Conservation (phyloP, 2,888 invertebrate genomes). For the Luperina nickerlii region DNA sequence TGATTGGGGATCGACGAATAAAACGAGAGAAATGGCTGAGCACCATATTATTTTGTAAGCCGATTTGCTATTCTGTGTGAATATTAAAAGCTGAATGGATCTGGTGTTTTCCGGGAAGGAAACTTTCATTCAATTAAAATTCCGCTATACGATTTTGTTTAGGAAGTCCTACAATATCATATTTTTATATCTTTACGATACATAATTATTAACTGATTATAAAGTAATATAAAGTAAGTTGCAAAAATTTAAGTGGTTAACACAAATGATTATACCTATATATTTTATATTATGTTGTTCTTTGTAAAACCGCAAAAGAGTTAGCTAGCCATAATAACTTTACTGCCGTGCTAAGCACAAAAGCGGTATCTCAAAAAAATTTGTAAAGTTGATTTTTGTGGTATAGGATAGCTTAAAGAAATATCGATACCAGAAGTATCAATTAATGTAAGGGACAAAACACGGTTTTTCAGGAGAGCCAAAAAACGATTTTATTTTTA, state of each 20-base stretch:
- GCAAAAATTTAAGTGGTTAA: neutral
- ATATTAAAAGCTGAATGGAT: constrained; percentile 7
- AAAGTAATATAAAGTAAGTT: neutral
- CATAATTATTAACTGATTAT: neutral
- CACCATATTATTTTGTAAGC: constrained; percentile 2
- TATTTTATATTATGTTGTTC: constrained; percentile 5
- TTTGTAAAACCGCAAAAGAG: constrained; percentile 17
- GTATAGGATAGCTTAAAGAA: too few species aligned
- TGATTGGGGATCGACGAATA: constrained; percentile 45
- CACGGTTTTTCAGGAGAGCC: too few species aligned
- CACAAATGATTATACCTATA: neutral
- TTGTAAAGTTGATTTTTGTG: too few species aligned
- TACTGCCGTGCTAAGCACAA: too few species aligned
- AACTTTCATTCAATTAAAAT: constrained; percentile 9
- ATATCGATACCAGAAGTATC: too few species aligned
- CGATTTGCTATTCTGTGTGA: constrained; percentile 4
- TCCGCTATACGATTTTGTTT: neutral
- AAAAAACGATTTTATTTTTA: too few species aligned
- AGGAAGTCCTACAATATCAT: neutral
- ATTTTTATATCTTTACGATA: constrained; percentile 13
- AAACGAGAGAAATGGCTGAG: constrained; percentile 14
- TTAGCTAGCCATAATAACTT: neutral
- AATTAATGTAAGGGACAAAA: too few species aligned
- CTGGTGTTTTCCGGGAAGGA: constrained; percentile 6
- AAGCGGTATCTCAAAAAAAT: too few species aligned